Percentiles rank a stretch among this genome's conserved stretches.
Evolutionary conservation across 1,140 invertebrate species (phyloP).

Genomic region (Chironomus striatipennis): DNA sequence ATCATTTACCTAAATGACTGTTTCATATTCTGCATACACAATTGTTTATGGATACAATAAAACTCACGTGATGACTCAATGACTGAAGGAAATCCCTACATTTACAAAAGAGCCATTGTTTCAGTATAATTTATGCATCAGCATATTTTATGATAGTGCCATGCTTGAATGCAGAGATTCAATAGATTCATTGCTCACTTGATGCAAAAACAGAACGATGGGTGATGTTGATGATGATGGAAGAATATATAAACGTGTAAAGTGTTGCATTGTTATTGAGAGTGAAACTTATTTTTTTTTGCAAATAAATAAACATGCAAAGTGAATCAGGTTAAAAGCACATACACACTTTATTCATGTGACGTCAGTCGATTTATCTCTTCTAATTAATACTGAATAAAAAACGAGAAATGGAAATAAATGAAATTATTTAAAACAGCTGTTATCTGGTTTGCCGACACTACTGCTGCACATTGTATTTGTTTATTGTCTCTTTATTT

Average conservation of each 20-base stretch:
- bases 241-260: background rate
- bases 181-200: background rate
- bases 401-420: too few relatives aligned
- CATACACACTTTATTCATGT: background rate
- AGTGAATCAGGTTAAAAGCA: conserved; percentile 5
- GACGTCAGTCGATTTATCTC: too few relatives aligned
- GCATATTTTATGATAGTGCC: background rate
- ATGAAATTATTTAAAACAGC: too few relatives aligned
- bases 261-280: background rate
- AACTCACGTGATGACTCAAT: background rate
- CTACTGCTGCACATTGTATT: too few relatives aligned
- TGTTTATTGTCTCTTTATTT: too few relatives aligned
- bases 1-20: background rate
- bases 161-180: background rate
- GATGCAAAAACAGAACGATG: too few relatives aligned
- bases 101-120: background rate
- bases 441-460: too few relatives aligned
- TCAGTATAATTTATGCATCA: background rate
- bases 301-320: background rate
- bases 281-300: background rate
- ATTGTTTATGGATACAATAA: too few relatives aligned
- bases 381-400: too few relatives aligned
- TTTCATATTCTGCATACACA: background rate
- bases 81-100: background rate
- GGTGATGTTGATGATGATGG: background rate